phyloP scores from a whole-genome alignment of 2,888 invertebrate genomes.

The Psococerastis gibbosa region DNA sequence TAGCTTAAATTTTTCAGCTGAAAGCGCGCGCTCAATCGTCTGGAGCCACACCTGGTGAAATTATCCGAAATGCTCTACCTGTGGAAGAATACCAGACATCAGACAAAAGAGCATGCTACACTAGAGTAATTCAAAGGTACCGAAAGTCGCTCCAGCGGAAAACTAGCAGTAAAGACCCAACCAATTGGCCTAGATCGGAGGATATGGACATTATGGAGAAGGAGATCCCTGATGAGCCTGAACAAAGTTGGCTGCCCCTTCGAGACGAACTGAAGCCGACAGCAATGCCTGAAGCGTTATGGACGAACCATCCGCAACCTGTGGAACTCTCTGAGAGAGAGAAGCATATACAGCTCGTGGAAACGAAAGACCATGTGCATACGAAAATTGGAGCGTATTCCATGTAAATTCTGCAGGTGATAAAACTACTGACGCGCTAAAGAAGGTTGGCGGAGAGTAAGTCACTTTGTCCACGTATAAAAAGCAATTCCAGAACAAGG shows the following conservation, averaged over 20 bases:
- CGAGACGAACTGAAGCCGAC: slow-evolving; percentile 1
- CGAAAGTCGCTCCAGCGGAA: slow-evolving; percentile 6
- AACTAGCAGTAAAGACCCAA: neutral
- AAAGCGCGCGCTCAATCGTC: slow-evolving; percentile 7
- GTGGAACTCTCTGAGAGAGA: neutral
- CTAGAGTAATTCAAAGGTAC: slow-evolving; percentile 1
- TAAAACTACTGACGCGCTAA: too few species aligned
- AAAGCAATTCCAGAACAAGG: too few species aligned
- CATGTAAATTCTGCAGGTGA: too few species aligned
- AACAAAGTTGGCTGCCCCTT: neutral
- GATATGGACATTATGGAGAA: neutral
- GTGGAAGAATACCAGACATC: slow-evolving; percentile 3
- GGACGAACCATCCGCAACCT: neutral
- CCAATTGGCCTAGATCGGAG: neutral
- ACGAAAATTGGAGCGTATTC: slow-evolving; percentile 4
- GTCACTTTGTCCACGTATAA: too few species aligned
- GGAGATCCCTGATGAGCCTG: neutral
- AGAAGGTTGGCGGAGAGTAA: too few species aligned
- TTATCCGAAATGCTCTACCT: slow-evolving; percentile 6
- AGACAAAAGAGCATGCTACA: slow-evolving; percentile 7
- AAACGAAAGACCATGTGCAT: slow-evolving; percentile 1
- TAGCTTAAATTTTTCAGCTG: too few species aligned
- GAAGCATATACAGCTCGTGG: neutral
- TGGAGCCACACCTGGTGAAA: slow-evolving; percentile 8
- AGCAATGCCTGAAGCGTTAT: neutral